Evolutionary conservation across 1,140 invertebrate genomes (phyloP).

Genomic region (Pseudoatta argentina): DNA sequence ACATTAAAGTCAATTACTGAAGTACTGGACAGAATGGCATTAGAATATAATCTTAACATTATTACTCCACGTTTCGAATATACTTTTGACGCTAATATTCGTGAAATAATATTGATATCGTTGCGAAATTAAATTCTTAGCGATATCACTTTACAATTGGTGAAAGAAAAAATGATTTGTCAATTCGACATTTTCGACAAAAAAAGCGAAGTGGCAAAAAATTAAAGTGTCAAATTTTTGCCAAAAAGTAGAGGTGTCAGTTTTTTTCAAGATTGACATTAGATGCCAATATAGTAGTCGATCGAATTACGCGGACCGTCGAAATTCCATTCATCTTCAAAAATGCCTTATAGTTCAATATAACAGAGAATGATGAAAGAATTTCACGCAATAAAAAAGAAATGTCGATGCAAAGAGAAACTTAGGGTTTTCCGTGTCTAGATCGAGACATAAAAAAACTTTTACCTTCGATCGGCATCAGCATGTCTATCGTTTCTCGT

Average conservation of each 20-base stretch:
- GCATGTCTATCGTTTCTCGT: slow-evolving; percentile 58
- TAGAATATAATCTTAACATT: not conserved
- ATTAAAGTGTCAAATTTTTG: not conserved
- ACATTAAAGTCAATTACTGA: not conserved
- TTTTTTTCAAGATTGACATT: slow-evolving; percentile 26
- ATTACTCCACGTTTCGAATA: not conserved
- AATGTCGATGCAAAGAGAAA: not conserved
- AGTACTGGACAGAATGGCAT: not conserved
- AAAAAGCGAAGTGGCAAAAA: not conserved
- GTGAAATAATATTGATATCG: not conserved
- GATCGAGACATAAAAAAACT: slow-evolving; percentile 70
- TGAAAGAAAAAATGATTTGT: not conserved
- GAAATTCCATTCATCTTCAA: slow-evolving; percentile 52
- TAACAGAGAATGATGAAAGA: slow-evolving; percentile 1
- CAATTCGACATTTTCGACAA: not conserved
- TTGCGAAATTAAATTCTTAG: not conserved
- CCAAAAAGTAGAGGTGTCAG: slow-evolving; percentile 26
- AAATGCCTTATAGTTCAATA: not conserved
- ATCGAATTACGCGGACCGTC: slow-evolving; percentile 25
- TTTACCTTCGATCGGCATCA: slow-evolving; percentile 74
- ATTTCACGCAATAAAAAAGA: not conserved
- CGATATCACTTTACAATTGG: not conserved
- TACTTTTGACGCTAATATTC: not conserved
- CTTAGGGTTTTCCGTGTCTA: slow-evolving; percentile 39
- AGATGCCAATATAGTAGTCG: not conserved